Evolutionary conservation across 2,113 vertebrate genomes (phyloP), one percentile per base, ranked within the genome.

Genomic region (Nymphicus hollandicus): DNA sequence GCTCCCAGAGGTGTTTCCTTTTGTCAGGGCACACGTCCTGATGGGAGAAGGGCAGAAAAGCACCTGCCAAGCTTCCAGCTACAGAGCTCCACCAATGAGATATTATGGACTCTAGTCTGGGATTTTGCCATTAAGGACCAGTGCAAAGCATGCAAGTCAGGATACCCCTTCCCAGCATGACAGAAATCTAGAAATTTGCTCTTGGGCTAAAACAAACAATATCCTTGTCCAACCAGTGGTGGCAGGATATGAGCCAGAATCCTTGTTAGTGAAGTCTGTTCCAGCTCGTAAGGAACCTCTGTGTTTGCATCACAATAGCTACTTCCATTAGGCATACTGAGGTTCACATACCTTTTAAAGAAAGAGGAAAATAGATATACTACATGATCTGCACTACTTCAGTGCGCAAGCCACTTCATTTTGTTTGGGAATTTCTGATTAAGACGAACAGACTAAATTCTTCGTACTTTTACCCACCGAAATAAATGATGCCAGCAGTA

Each of bases 221-320:
- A 94, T 95, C 93, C 96, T 93, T 64, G 92, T 93, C 95, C 88
- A 91, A 93, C 92, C 90, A 94, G 95, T 90, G 90, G 80, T 92
- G 88, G 95, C 93, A 91, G 80, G 73, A 78, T 86, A 28, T 12
- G 72, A 92, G 95, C 95, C 95, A 97, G 73, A 95, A 95, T 71
- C 83, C 86, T 94, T 86, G 68, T 93, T 88, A 96, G 69, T 6
- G 41, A 91, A 27, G 47, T 22, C 55, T 0, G 7, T 65, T 91
- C 82, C 93, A 95, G 82, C 90, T 88, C 82, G 3, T 13, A 7
- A 71, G 37, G 37, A 90, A 86, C 28, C 72, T 74, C 68, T 0
- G 0, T 7, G 46, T 37, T 65, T 53, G 43, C 76, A 78, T 20
- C 0, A 10, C 41, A 77, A 29, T 17, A 66, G 65, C 65, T 52